These are phyloP conservation scores for Notothenia rossii DNA, from an alignment of 2,113 vertebrate genomes.

Conservation along the genomic window DNA sequence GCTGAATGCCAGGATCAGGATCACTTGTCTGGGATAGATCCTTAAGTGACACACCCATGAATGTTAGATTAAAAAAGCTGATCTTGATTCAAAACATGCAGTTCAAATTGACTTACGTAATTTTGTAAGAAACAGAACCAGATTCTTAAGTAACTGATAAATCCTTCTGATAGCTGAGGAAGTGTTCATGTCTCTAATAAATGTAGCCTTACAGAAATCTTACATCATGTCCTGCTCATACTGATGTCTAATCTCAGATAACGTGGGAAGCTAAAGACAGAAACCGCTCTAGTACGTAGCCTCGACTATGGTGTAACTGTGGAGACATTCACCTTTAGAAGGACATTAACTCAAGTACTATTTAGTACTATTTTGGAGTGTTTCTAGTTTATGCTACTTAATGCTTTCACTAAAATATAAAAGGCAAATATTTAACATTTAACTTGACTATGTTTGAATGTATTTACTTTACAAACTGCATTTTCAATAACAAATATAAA, in stretches of 20 bases:
- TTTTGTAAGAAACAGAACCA: constrained; percentile 13
- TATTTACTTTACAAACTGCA: no score
- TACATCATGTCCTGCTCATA: constrained; percentile 43
- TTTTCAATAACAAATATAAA: no score
- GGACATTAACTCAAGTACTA: no score
- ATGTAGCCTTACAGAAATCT: constrained; percentile 46
- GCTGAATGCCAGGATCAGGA: constrained; percentile 9
- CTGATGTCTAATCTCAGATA: background rate
- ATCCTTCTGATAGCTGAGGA: constrained; percentile 44
- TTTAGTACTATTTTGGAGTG: no score
- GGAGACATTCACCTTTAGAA: background rate
- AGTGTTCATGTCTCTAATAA: constrained; percentile 33
- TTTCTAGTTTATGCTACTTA: no score
- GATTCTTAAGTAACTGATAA: constrained; percentile 48
- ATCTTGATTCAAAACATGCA: constrained; percentile 35
- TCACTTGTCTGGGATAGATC: background rate
- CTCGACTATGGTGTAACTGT: background rate
- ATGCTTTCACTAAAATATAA: no score
- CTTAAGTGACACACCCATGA: background rate
- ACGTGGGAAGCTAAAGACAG: constrained; percentile 1
- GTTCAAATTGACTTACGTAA: constrained; percentile 18
- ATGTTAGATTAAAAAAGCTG: background rate
- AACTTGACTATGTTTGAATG: no score
- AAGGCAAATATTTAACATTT: no score
- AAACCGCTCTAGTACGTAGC: background rate